Percentiles rank a stretch among this genome's conserved stretches.
phyloP scores from a whole-genome alignment of 2,113 vertebrate species.

The Grallaria varia region DNA sequence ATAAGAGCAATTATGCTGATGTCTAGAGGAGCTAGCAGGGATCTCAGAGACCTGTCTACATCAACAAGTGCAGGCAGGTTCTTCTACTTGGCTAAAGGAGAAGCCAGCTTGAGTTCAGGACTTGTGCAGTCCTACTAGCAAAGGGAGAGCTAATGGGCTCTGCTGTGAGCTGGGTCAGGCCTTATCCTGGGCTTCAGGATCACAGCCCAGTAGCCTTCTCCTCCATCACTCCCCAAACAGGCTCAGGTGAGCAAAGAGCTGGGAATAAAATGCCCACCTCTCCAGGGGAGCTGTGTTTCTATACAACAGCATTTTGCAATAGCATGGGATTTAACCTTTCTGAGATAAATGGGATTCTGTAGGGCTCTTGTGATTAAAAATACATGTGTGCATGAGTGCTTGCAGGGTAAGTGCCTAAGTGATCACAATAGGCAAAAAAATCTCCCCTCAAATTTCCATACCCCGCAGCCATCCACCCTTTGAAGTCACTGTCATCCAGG shows the following conservation, averaged over 20 bases:
- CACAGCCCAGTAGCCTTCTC: not conserved
- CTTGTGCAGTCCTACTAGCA: not conserved
- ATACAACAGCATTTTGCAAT: fast-evolving
- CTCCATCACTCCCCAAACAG: fast-evolving
- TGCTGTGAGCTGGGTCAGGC: not conserved
- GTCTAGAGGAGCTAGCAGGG: not conserved
- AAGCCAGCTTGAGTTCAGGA: not conserved
- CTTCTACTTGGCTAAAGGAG: not conserved
- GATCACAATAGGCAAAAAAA: not conserved
- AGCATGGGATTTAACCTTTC: not conserved
- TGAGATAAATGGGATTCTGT: not conserved
- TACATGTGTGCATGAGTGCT: not conserved
- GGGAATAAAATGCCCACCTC: fast-evolving
- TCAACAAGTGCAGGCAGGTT: not conserved
- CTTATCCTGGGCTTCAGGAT: fast-evolving
- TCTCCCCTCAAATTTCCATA: not conserved
- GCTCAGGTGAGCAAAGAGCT: not conserved
- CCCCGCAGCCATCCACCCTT: fast-evolving
- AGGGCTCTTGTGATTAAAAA: not conserved
- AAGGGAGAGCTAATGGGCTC: not conserved
- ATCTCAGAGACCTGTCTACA: not conserved
- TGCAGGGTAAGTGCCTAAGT: not conserved
- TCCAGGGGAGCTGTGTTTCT: not conserved
- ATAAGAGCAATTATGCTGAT: fast-evolving
- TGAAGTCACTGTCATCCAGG: not conserved